Evolutionary conservation across 1,140 invertebrate genomes (phyloP).

Genomic region (Drosophila dunni): DNA sequence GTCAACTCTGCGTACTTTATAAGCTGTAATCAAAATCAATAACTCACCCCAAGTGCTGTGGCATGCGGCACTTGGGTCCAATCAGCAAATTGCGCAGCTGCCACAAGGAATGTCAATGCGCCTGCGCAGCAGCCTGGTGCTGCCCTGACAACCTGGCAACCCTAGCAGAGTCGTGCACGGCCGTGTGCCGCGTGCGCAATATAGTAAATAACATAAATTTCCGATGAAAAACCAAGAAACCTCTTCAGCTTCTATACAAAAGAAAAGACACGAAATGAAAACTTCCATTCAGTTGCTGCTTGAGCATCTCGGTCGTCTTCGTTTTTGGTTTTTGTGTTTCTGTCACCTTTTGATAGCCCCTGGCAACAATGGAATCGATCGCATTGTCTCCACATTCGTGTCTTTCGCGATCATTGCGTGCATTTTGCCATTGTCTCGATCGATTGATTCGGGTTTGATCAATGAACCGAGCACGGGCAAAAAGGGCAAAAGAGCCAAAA

Average conservation of each 20-base stretch:
- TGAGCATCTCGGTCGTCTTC: constrained; percentile 25
- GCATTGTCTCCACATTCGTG: constrained; percentile 49
- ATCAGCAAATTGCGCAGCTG: constrained; percentile 69
- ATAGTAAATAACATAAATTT: constrained; percentile 68
- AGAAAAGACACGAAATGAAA: constrained; percentile 41
- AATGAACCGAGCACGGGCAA: constrained; percentile 45
- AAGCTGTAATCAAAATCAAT: constrained; percentile 50
- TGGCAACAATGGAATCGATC: constrained; percentile 65
- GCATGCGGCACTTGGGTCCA: constrained; percentile 45
- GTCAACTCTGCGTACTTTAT: constrained; percentile 23
- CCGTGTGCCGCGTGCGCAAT: constrained; percentile 55
- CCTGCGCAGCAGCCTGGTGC: constrained; percentile 43
- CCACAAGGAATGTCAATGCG: constrained; percentile 31
- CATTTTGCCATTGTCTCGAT: constrained; percentile 36
- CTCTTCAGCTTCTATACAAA: constrained; percentile 60
- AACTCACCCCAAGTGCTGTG: constrained; percentile 58
- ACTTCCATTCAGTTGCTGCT: constrained; percentile 63
- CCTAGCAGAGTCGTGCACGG: constrained; percentile 41
- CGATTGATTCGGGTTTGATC: constrained; percentile 61
- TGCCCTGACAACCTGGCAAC: constrained; percentile 20
- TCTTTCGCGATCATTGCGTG: constrained; percentile 68
- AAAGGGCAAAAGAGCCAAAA: constrained; percentile 34
- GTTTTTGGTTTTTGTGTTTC: constrained; percentile 33
- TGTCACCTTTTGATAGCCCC: constrained; percentile 47
- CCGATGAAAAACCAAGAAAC: constrained; percentile 72